phyloP scores from a whole-genome alignment of 2,113 vertebrate genomes.

The Emydocephalus ijimae region DNA sequence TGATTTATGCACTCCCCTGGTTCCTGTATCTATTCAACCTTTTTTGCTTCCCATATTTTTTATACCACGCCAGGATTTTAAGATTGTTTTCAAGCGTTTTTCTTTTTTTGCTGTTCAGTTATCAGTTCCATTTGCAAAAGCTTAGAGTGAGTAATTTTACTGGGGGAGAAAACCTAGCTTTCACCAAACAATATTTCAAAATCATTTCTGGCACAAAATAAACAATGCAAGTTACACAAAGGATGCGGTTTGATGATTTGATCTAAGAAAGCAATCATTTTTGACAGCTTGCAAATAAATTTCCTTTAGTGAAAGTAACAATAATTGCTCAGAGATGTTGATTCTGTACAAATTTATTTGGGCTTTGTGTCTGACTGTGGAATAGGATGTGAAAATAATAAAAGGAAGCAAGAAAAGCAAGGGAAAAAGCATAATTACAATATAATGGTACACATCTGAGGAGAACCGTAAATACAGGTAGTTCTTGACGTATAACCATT shows the following conservation, averaged over 20 bases:
- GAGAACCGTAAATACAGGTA: neutral
- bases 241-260: constrained; percentile 16
- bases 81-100: neutral
- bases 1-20: neutral
- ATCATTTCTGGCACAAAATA: neutral
- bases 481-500: neutral
- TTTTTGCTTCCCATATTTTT: neutral
- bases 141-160: neutral
- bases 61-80: neutral
- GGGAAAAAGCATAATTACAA: neutral
- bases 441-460: too few species aligned
- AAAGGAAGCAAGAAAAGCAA: neutral
- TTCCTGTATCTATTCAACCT: neutral
- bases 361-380: neutral
- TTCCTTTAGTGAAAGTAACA: neutral
- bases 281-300: neutral
- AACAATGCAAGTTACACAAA: constrained; percentile 8
- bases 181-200: neutral
- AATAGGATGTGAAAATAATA: neutral
- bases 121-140: neutral
- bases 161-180: neutral
- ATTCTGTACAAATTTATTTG: neutral
- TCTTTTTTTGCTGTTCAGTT: neutral
- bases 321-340: neutral
- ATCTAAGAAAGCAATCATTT: constrained; percentile 7